Percentiles rank a stretch among this genome's conserved stretches.
Conservation (phyloP, 2,888 invertebrate species). For the Tipula unca region DNA sequence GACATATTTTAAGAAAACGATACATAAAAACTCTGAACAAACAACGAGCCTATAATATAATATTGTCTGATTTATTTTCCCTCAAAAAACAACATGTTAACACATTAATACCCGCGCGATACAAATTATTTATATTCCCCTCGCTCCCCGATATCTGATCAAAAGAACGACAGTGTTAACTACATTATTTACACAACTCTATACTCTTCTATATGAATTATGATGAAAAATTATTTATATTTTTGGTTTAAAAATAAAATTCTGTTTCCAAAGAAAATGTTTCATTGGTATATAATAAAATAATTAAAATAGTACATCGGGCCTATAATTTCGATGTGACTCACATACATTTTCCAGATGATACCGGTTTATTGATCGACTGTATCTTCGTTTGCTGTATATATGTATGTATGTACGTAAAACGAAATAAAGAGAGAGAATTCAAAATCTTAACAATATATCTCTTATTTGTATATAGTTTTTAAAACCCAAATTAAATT, state of each 20-base stretch:
- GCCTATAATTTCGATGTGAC: not conserved
- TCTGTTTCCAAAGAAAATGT: constrained; percentile 9
- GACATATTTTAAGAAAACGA: constrained; percentile 14
- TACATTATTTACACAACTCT: too few relatives aligned
- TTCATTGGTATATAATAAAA: not conserved
- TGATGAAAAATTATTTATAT: constrained; percentile 8
- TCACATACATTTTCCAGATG: not conserved
- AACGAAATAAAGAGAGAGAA: not conserved
- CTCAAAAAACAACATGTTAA: not conserved
- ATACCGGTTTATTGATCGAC: not conserved
- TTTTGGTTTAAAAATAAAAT: not conserved
- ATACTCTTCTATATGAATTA: not conserved
- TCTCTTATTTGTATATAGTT: not conserved
- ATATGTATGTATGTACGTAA: not conserved
- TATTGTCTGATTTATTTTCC: not conserved
- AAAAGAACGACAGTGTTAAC: not conserved
- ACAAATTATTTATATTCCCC: not conserved
- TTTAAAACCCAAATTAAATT: not conserved
- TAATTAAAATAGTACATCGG: not conserved
- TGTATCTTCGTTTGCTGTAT: not conserved
- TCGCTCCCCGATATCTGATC: not conserved
- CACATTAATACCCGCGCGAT: not conserved
- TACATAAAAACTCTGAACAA: constrained; percentile 14
- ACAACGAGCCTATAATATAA: not conserved
- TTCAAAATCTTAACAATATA: not conserved